Base-by-base conservation (phyloP, 2,113 vertebrate genomes). In the Callithrix jacchus region DNA sequence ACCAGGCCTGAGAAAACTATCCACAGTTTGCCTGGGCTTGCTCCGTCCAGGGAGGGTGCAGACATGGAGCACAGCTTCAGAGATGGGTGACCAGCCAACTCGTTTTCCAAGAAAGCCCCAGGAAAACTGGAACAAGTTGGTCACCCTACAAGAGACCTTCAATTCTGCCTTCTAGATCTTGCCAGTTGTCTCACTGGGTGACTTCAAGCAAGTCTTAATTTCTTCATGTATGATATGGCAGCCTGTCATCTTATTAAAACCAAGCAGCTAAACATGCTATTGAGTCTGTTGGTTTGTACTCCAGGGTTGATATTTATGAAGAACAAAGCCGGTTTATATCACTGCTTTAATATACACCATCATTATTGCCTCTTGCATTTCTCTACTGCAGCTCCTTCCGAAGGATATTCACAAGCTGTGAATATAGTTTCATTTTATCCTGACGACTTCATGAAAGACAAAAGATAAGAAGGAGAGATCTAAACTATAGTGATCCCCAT, bases 401-500 rank as follows among this genome's bases (percentile, higher is more conserved):
- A 93, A 82, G 54, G 45, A 73, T 66, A 87, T 25, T 96, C 45
- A 84, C 12, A 87, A 87, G 42, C 27, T 94, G 52, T 52, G 52
- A 52, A 17, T 52, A 32, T 52, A 17, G 20, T 85, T 32, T 90
- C 68, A 76, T 71, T 84, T 96, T 42, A 74, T 68, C 17, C 45
- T 77, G 96, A 90, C 32, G 93, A 49, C 21, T 97, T 76, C 87
- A 47, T 73, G 64, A 83, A 85, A 95, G 17, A 86, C 14, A 89
- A 89, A 66, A 68, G 32, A 4, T 17, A 90, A 64, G 45, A 84
- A 58, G 17, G 27, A 94, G 32, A 95, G 10, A 64, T 11, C 14
- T 16, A 83, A 70, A 66, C 89, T 94, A 86, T 30, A 82, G 21
- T 81, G 52, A 54, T 23, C 61, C 70, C 58, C 21, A 79, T 71